Evolutionary conservation across 2,113 vertebrate genomes (phyloP), one percentile per base, ranked within the genome.

Genomic region (Pyxicephalus adspersus): DNA sequence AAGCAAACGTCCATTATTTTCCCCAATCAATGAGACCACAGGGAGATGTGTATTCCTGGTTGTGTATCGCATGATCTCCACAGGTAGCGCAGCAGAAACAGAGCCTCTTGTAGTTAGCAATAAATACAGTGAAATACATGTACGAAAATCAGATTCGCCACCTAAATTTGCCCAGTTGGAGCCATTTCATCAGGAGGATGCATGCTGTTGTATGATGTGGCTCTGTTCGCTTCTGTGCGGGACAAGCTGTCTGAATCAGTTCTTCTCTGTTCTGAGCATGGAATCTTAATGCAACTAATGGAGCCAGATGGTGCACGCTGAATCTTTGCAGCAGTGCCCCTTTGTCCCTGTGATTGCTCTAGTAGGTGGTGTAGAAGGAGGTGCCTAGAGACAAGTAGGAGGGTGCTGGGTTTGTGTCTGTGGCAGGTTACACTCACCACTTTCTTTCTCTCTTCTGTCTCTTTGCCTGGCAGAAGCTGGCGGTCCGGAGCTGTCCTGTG

Each of bases 401-500:
- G 66, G 58, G 57, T 15, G 15, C 52, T 84, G 76, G 51, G 38
- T 77, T 19, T 73, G 77, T 20, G 5, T 28, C 23, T 28, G 2
- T 67, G 57, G 23, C 81, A 65, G 22, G 25, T 65, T 76, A 3
- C 50, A 22, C 64, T 68, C 72, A 67, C 34, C 58, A 45, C 29
- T 83, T 45, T 61, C 70, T 84, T 65, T 84, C 65, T 85, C 63
- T 64, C 50, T 74, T 73, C 54, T 34, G 25, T 19, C 20, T 75
- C 66, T 85, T 76, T 87, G 68, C 79, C 77, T 83, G 74, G 83
- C 90, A 95, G 94, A 94, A 94, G 88, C 91, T 92, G 90, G 89
- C 92, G 18, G 93, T 94, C 85, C 90, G 93, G 85, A 89, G 87
- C 88, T 93, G 94, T 89, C 92, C 94, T 72, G 88, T 90, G 70